Base-by-base conservation (phyloP, 2,888 invertebrate species). In the Tridacna crocea region DNA sequence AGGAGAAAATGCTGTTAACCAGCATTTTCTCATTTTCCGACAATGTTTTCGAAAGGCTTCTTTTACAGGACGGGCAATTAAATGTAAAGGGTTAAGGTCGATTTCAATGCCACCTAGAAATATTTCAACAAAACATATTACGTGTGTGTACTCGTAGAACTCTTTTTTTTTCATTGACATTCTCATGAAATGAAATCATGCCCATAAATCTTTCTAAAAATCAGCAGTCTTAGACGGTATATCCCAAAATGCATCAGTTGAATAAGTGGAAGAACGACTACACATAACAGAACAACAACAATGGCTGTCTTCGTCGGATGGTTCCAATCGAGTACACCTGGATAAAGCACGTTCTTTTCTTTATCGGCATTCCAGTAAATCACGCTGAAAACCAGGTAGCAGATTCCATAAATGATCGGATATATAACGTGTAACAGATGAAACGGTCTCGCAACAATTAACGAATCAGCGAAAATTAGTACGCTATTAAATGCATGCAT, bases 301-400 rank as follows among this genome's bases (percentile, higher is more conserved):
- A 82, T 80, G 3, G 79, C 24, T 15, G 91, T 88, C 48, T 79
- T 73, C 1, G 87, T 89, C 0, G 92, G 91, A 15, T 89, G 74
- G 75, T 91, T 93, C 92, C 93, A 94, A 78, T 94, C 93, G 22
- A 93, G 76, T 3, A 94, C 89, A 10, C 79, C 79, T 0, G 88
- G 87, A 78, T 94, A 94, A 0, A 94, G 75, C 6, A 93, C 91
- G 66, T 91, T 88, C n/a, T 83, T 84, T 13, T 75, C 73, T n/a
- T 87, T 89, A 77, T 93, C 92, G 2, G 73, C 55, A 4, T 87
- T 83, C 92, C 92, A 94, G 76, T 89, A 91, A 22, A 91, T 88
- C 27, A 85, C 76, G 58, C 88, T 91, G 80, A 91, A 93, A 13
- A 86, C 36, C 13, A 88, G 68, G 80, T 92, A 93, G 15, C 80